Evolutionary conservation across 2,113 vertebrate species (phyloP).

Genomic region (Macrotus californicus): DNA sequence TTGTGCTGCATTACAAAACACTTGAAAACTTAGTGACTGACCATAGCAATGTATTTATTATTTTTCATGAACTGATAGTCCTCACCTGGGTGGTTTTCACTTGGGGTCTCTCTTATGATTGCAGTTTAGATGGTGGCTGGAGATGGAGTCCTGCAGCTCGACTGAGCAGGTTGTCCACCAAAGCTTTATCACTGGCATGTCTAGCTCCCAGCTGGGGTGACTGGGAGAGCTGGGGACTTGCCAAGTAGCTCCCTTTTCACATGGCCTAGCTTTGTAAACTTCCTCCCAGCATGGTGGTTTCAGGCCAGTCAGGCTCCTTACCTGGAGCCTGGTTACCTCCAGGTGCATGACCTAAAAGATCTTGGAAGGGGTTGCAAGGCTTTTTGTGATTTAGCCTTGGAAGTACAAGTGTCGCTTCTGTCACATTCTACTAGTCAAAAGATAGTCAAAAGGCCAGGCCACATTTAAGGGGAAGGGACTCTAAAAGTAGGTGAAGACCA

Average conservation of each 20-base stretch:
- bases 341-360: not conserved
- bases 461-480: not conserved
- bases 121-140: accelerated
- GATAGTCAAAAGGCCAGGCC: not conserved
- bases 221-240: not conserved
- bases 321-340: not conserved
- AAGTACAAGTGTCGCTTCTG: not conserved
- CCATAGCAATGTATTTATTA: not conserved
- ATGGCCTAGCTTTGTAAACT: not conserved
- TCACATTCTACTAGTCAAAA: not conserved
- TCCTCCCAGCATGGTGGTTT: not conserved
- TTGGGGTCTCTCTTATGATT: not conserved
- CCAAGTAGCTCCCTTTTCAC: not conserved
- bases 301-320: not conserved
- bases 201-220: not conserved
- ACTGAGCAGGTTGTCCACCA: not conserved
- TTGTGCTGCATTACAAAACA: not conserved
- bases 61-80: not conserved
- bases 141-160: not conserved
- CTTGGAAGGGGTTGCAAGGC: not conserved
- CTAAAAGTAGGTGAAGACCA: not conserved
- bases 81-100: not conserved
- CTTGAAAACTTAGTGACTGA: not conserved
- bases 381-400: not conserved
- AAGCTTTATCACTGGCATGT: not conserved